phyloP scores from a whole-genome alignment of 2,113 vertebrate species.

The Butorides virescens region DNA sequence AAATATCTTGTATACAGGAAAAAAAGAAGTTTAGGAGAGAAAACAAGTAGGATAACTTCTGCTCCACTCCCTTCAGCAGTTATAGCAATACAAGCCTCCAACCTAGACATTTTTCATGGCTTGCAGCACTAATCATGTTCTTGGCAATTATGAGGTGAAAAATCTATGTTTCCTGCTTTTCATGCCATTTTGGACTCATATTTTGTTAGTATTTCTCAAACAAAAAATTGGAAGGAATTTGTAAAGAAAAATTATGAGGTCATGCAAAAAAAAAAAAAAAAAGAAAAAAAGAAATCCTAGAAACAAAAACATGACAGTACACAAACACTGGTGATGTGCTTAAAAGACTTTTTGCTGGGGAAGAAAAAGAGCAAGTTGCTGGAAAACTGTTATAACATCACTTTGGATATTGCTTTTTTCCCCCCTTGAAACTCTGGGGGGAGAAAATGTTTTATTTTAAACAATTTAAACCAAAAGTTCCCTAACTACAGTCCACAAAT shows the following conservation, averaged over 20 bases:
- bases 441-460: neutral
- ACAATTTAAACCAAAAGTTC: neutral
- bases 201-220: constrained; percentile 19
- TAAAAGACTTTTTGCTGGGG: neutral
- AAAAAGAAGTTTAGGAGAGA: neutral
- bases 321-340: constrained; percentile 10
- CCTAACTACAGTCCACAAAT: neutral
- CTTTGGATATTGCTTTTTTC: neutral
- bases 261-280: neutral
- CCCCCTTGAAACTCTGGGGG: neutral
- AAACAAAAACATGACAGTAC: constrained; percentile 46
- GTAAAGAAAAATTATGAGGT: constrained; percentile 7
- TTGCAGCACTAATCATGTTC: neutral
- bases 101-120: neutral
- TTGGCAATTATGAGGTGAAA: constrained; percentile 21
- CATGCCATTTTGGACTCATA: neutral
- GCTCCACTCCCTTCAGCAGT: neutral
- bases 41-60: neutral
- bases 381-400: neutral
- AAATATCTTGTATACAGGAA: neutral
- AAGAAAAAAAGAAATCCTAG: neutral
- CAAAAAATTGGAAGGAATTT: neutral
- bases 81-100: neutral
- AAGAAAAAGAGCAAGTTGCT: neutral
- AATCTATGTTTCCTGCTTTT: neutral